Conservation (phyloP, 1,140 invertebrate genomes). For the Drosophila lini region DNA sequence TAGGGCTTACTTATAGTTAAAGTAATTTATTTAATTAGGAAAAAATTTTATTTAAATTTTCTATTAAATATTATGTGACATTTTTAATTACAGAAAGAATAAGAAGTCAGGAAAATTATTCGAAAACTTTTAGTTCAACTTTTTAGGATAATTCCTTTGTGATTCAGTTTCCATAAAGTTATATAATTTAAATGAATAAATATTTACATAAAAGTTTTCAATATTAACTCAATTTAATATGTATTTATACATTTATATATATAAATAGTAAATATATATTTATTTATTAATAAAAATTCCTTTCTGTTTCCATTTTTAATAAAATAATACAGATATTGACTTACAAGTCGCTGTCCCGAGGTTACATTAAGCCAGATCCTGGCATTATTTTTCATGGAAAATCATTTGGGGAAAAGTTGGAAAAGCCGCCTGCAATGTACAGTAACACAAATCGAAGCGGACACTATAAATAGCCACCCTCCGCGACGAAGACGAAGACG, state of each 20-base stretch:
- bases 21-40: background rate
- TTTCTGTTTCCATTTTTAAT: too few relatives aligned
- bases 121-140: too few relatives aligned
- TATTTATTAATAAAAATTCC: too few relatives aligned
- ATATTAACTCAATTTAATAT: too few relatives aligned
- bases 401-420: conserved; percentile 5
- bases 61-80: background rate
- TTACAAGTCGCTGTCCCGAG: background rate
- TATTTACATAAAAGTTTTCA: too few relatives aligned
- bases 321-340: background rate
- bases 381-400: background rate
- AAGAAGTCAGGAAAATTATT: too few relatives aligned
- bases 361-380: conserved; percentile 34
- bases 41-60: background rate
- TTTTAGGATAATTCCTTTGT: background rate
- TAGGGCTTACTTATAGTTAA: background rate
- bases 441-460: conserved; percentile 75
- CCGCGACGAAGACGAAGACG: conserved; percentile 39
- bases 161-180: background rate
- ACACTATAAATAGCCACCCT: conserved; percentile 81
- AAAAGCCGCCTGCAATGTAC: conserved; percentile 54
- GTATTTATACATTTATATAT: too few relatives aligned
- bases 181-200: too few relatives aligned
- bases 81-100: background rate
- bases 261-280: too few relatives aligned